phyloP scores from a whole-genome alignment of 53 echinoderm and acorn worm genomes.

The Apostichopus leukothele region DNA sequence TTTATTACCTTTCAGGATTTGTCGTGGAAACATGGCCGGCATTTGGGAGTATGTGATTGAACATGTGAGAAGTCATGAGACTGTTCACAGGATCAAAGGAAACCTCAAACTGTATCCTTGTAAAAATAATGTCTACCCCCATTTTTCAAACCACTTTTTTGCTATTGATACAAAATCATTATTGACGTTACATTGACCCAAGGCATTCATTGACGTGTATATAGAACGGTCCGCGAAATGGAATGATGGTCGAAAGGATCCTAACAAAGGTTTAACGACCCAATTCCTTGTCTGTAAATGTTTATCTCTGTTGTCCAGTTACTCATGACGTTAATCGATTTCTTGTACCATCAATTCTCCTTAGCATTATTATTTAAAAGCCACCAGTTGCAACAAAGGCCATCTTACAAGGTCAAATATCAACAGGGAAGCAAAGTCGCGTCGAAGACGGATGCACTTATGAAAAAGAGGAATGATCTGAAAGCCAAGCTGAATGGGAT shows the following conservation, averaged over 20 bases:
- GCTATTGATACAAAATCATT: too few species aligned
- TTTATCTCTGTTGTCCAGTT: too few species aligned
- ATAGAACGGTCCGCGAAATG: too few species aligned
- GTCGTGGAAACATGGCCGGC: slow-evolving; percentile 72
- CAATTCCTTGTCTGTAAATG: too few species aligned
- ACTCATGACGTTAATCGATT: neutral
- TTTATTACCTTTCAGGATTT: slow-evolving; percentile 64
- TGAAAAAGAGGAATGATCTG: slow-evolving; percentile 64
- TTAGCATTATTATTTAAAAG: slow-evolving; percentile 26
- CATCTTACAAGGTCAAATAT: slow-evolving; percentile 65
- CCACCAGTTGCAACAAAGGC: slow-evolving; percentile 45
- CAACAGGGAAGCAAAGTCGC: slow-evolving; percentile 63
- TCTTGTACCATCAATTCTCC: neutral
- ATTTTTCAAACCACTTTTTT: too few species aligned
- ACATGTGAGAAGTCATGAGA: slow-evolving; percentile 64
- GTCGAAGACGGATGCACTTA: slow-evolving; percentile 56
- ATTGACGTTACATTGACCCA: too few species aligned
- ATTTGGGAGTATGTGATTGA: slow-evolving; percentile 76
- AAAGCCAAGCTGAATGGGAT: slow-evolving; percentile 55
- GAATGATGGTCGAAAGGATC: too few species aligned
- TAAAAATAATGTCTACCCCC: too few species aligned
- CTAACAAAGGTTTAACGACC: too few species aligned
- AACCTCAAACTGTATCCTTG: slow-evolving; percentile 91
- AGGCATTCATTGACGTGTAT: too few species aligned
- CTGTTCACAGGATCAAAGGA: slow-evolving; percentile 67